Percentiles rank a stretch among this genome's conserved stretches.
phyloP scores from a whole-genome alignment of 2,113 vertebrate genomes.

The Terrapene triunguis region DNA sequence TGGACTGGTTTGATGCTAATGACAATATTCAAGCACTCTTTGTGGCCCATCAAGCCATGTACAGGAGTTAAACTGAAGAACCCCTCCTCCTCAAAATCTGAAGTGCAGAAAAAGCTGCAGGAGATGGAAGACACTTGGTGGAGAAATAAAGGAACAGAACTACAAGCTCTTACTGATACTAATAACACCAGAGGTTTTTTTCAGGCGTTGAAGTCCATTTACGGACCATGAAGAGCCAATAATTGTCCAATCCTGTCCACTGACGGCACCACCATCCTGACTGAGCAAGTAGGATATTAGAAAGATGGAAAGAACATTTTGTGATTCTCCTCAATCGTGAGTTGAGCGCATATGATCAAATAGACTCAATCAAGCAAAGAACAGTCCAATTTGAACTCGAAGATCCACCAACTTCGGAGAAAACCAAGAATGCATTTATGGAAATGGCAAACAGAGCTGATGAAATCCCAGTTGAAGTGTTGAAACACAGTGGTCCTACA shows the following conservation, averaged over 20 bases:
- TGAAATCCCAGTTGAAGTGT: too few relatives aligned
- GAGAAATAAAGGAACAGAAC: background rate
- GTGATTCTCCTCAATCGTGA: background rate
- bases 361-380: too few relatives aligned
- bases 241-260: background rate
- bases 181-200: background rate
- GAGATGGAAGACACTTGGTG: background rate
- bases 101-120: background rate
- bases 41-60: background rate
- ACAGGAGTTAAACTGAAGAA: background rate
- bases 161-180: background rate
- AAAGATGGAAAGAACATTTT: background rate
- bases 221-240: background rate
- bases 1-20: background rate
- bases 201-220: background rate
- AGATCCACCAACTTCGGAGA: too few relatives aligned
- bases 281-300: background rate
- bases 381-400: too few relatives aligned
- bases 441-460: too few relatives aligned
- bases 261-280: background rate
- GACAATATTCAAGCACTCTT: too few relatives aligned
- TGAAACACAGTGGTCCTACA: too few relatives aligned
- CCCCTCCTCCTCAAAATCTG: background rate
- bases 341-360: too few relatives aligned
- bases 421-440: too few relatives aligned